These are phyloP conservation scores for Exocentrus adspersus DNA, from an alignment of 2,888 invertebrate species.

Conservation along the genomic window DNA sequence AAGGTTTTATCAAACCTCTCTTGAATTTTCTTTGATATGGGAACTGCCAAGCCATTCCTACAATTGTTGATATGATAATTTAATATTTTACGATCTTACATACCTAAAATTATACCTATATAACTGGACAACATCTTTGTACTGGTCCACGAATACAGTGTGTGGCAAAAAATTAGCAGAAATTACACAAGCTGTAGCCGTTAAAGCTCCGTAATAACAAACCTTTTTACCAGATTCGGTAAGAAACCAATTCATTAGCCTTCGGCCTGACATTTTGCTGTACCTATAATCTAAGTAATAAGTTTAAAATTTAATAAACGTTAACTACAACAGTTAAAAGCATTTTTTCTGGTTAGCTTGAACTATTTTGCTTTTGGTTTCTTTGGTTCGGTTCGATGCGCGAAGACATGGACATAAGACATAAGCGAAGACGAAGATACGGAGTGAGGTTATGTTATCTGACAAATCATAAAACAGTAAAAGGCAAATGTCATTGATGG, in stretches of 20 bases:
- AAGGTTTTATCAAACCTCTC: conserved; percentile 69
- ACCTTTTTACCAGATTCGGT: conserved; percentile 67
- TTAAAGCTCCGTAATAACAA: conserved; percentile 65
- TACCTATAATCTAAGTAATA: too few species aligned
- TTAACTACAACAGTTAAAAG: too few species aligned
- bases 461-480: too few species aligned
- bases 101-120: conserved; percentile 73
- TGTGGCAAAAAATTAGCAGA: conserved; percentile 69
- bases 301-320: too few species aligned
- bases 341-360: too few species aligned
- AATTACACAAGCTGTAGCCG: conserved; percentile 62
- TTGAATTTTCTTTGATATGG: conserved; percentile 65
- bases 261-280: conserved; percentile 45
- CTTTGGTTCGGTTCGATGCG: too few species aligned
- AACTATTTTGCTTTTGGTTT: too few species aligned
- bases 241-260: conserved; percentile 65
- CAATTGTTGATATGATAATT: conserved; percentile 44
- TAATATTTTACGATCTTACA: conserved; percentile 16
- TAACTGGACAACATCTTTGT: conserved; percentile 71
- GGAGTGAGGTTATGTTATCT: too few species aligned
- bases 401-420: too few species aligned
- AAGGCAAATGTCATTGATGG: too few species aligned
- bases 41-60: conserved; percentile 71
- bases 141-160: conserved; percentile 70
- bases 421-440: too few species aligned